Conservation (phyloP, 2,113 vertebrate genomes). For the Pelecanoides urinatrix region DNA sequence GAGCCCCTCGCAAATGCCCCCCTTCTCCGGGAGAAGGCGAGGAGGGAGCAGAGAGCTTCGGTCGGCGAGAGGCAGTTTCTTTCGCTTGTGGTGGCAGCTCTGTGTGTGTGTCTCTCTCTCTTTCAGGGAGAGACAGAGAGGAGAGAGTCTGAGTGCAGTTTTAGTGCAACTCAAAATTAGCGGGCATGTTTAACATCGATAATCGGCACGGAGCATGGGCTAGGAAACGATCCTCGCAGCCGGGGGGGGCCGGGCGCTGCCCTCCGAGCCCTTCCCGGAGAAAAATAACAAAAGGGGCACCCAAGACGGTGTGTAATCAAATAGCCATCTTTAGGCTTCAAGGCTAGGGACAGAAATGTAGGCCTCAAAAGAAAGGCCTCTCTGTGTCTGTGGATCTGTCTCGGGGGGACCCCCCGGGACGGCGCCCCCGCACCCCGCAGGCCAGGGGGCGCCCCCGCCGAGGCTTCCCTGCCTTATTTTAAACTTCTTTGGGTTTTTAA, state of each 20-base stretch:
- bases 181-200: conserved; percentile 94
- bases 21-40: neutral
- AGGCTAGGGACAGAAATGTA: conserved; percentile 88
- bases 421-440: conserved; percentile 59
- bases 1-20: neutral
- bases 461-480: conserved; percentile 68
- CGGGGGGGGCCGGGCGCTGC: conserved; percentile 70
- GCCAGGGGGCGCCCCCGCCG: conserved; percentile 60
- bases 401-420: conserved; percentile 49
- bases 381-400: conserved; percentile 58
- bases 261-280: conserved; percentile 68
- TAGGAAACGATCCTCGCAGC: conserved; percentile 76
- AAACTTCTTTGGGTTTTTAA: conserved; percentile 78
- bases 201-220: conserved; percentile 83
- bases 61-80: conserved; percentile 23
- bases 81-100: conserved; percentile 32
- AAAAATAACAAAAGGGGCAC: conserved; percentile 82
- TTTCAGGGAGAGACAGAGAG: conserved; percentile 53
- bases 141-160: conserved; percentile 83
- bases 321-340: conserved; percentile 92
- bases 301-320: conserved; percentile 80
- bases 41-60: neutral
- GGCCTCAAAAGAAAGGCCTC: conserved; percentile 92
- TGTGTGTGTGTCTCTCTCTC: neutral
- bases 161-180: conserved; percentile 95